These are phyloP conservation scores for Agrotis segetum DNA, from an alignment of 2,888 invertebrate species.

Conservation along the genomic window DNA sequence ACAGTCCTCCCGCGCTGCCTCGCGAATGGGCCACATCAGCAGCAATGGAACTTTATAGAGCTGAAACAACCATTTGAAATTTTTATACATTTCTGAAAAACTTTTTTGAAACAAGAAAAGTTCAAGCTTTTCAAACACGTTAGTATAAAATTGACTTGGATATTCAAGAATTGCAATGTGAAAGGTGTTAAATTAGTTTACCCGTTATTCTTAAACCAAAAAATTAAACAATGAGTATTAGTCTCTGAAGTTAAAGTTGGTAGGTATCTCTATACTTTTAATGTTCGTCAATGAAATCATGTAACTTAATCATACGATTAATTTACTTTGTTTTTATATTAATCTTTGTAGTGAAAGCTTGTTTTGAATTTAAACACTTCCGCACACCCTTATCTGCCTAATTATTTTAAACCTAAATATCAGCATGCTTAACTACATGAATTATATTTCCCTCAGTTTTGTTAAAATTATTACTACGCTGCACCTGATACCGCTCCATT, in stretches of 20 bases:
- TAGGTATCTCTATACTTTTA: constrained; percentile 3
- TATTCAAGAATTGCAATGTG: too few species aligned
- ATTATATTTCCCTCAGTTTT: background rate
- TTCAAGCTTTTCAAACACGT: background rate
- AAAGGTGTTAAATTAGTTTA: too few species aligned
- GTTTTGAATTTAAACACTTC: background rate
- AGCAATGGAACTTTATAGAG: constrained; percentile 78
- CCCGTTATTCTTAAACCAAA: too few species aligned
- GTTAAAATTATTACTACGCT: background rate
- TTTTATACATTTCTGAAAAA: background rate
- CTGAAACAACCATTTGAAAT: constrained; percentile 51
- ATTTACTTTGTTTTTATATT: background rate
- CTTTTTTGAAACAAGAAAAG: background rate
- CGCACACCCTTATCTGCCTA: background rate
- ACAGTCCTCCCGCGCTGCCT: constrained; percentile 84
- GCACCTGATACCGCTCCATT: background rate
- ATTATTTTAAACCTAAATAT: background rate
- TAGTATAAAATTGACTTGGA: too few species aligned
- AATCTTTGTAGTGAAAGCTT: constrained; percentile 14
- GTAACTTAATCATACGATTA: background rate
- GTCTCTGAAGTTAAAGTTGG: background rate
- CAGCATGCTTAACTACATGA: background rate
- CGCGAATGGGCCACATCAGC: constrained; percentile 88
- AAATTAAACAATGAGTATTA: too few species aligned
- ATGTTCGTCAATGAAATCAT: background rate